Base-by-base conservation (phyloP, 92 coral and sea anemone genomes). In the Palythoa heliodiscus region DNA sequence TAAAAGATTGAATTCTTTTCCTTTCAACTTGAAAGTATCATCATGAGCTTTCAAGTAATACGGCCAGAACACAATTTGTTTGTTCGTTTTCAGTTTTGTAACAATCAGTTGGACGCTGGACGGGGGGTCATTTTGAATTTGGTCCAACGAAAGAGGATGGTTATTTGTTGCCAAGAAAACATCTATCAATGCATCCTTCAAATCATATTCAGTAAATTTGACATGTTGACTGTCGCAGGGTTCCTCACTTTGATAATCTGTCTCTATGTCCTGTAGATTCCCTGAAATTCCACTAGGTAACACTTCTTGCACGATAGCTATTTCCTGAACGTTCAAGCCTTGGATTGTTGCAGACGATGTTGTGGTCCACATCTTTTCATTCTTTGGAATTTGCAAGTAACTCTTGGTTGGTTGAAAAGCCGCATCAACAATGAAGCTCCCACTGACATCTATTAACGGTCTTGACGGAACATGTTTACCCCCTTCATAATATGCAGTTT, bases 31-130 rank as follows among this genome's bases (percentile, higher is more conserved):
- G 12, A 76, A 76, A 15, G 68, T 52, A 24, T 52, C 67, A 6
- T 2, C 9, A 5, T 76, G 82, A 20, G 68, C 67, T 76, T 12
- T 55, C 7, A 53, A 7, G 13, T 52, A 75, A 24, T 6, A 13
- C 17, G 40, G 81, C 81, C 81, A 75, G 48, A 75, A 25, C 29
- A 75, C 64, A 52, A 52, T 75, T 54, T 53, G 81, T 13, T 24
- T 25, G 38, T 52, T 52, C 10, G 39, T 22, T 53, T 75, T 75
- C 81, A 75, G 19, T 22, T 15, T 53, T 10, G 54, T 19, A 54
- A 52, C 24, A 20, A 52, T 25, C 39, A 22, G 64, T 39, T 24
- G 39, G 9, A 75, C 5, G n/a, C 63, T 75, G 40, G 19, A 10
- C 20, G 81, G 81, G 16, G 66, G 64, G 14, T 75, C 40, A 22